Conservation (phyloP, 92 coral and sea anemone species). For the Meandrina meandrites region DNA sequence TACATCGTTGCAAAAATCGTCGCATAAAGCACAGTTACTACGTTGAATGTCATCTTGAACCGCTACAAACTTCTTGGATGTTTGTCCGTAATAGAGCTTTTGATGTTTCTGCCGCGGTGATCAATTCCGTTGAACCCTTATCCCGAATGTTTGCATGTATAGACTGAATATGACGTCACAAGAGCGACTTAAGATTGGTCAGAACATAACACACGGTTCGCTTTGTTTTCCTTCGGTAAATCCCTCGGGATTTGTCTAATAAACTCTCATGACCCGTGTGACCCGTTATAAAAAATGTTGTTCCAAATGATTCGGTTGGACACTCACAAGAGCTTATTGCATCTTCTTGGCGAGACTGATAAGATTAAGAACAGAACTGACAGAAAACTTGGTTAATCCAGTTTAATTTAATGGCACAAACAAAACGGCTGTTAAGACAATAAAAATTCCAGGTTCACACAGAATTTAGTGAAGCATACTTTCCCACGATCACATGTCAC, state of each 20-base stretch:
- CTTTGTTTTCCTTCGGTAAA: background rate
- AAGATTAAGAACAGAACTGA: background rate
- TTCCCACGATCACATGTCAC: constrained; percentile 8
- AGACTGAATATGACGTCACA: background rate
- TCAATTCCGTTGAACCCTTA: background rate
- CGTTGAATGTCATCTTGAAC: constrained; percentile 19
- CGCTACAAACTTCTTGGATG: background rate
- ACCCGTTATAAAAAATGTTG: too few species aligned
- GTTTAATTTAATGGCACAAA: background rate
- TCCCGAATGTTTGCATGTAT: background rate
- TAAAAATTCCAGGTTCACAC: background rate
- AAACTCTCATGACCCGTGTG: background rate
- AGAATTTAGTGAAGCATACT: background rate
- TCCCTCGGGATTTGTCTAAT: background rate
- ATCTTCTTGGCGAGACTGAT: background rate
- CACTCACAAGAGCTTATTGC: background rate
- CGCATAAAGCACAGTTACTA: background rate
- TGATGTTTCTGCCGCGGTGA: background rate
- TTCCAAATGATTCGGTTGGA: background rate
- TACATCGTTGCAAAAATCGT: background rate
- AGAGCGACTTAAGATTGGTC: background rate
- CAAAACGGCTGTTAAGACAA: background rate
- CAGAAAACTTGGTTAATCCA: background rate
- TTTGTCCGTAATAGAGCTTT: background rate
- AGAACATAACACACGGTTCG: background rate